Conservation (phyloP, 1,140 invertebrate species). For the Drosophila sp. region DNA sequence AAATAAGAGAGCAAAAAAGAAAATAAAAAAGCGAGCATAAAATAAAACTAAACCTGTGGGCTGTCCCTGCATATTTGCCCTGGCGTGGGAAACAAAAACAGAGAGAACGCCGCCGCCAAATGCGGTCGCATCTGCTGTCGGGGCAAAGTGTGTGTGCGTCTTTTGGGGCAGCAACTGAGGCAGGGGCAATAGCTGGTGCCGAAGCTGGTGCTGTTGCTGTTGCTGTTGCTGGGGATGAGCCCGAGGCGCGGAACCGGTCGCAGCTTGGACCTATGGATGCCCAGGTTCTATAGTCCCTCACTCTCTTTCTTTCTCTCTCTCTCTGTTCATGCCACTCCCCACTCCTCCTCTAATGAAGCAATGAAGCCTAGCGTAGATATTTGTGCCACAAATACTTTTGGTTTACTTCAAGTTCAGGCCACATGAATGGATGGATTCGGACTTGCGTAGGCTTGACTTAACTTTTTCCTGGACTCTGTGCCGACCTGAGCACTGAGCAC, state of each 20-base stretch:
- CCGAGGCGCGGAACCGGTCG: conserved; percentile 58
- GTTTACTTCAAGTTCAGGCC: conserved; percentile 13
- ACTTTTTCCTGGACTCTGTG: too few species aligned
- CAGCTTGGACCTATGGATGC: conserved; percentile 20
- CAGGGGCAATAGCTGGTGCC: conserved; percentile 28
- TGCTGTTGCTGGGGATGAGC: conserved; percentile 28
- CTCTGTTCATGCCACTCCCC: conserved; percentile 16
- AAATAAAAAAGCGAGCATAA: conserved; percentile 25
- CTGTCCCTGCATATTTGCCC: conserved; percentile 53
- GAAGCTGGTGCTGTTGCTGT: neutral
- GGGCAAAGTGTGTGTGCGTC: conserved; percentile 1
- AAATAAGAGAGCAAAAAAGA: conserved; percentile 1
- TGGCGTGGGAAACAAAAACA: conserved; percentile 78
- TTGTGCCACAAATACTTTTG: conserved; percentile 52
- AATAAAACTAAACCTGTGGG: conserved; percentile 72
- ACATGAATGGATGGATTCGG: conserved; percentile 50
- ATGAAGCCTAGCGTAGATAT: conserved; percentile 50
- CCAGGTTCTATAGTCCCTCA: conserved; percentile 32
- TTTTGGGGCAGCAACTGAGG: conserved; percentile 2
- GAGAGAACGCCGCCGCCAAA: conserved; percentile 24
- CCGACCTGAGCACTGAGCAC: conserved; percentile 7
- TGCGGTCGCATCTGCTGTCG: conserved; percentile 42
- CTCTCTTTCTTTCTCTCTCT: too few species aligned
- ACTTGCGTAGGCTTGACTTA: conserved; percentile 8
- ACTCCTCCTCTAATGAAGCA: conserved; percentile 74